Base-by-base conservation (phyloP, 2,113 vertebrate genomes). In the Toxostoma redivivum region DNA sequence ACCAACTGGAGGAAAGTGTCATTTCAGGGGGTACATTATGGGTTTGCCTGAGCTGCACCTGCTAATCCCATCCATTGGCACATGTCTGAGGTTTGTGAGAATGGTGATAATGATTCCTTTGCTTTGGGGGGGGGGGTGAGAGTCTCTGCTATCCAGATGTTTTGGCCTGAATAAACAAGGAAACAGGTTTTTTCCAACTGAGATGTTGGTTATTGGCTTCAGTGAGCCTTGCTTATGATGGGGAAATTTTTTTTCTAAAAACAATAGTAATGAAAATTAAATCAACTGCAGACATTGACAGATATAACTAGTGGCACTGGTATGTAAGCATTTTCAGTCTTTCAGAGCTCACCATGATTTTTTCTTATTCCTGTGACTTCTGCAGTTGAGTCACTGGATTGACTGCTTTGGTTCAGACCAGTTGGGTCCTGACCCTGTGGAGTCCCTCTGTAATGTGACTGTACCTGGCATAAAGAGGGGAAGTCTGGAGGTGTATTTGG, bases 351-450 rank as follows among this genome's bases (percentile, higher is more conserved):
- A 15, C 54, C 1, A 1, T 37, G 28, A 21, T 33, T 85, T 64
- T 25, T 67, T 78, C 6, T 45, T 57, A 17, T 21, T 88, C 24
- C 31, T 47, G 19, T 76, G 58, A 48, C 7, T 84, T 86, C 45
- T 81, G 37, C 27, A 40, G 8, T 60, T 1, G 1, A 60, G n/a
- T 61, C 23, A 8, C n/a, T 93, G 85, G 28, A 13, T n/a, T 81
- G 47, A 13, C 44, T 87, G 33, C 35, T 81, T 54, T 44, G 2
- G 11, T 58, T 88, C 35, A 6, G 35, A 62, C 15, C 22, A 23
- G 6, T 37, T 1, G 2, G 12, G 51, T 40, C 35, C 31, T 0
- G 1, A 33, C 30, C 37, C 17, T 40, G 5, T 50, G 65, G 62
- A 21, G 37, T 82, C 20, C 8, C 21, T 48, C 7, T 40, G 15